Conservation (phyloP, 2,113 vertebrate genomes). For the Microcebus ravelobensis region DNA sequence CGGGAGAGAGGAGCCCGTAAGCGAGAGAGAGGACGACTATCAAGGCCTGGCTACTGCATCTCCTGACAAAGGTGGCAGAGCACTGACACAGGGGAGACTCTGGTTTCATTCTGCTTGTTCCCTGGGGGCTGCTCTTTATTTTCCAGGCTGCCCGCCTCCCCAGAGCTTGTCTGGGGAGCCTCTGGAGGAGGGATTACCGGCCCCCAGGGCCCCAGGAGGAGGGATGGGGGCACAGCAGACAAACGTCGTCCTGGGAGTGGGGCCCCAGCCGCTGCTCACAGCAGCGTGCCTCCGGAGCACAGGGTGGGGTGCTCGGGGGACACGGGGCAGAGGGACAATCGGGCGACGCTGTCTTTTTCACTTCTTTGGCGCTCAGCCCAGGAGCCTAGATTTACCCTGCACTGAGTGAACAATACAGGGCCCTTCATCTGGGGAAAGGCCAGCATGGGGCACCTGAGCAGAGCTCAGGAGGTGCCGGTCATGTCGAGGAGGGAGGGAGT, state of each 20-base stretch:
- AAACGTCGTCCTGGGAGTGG: neutral
- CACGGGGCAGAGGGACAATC: neutral
- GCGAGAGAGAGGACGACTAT: neutral
- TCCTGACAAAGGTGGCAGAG: neutral
- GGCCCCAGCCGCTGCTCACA: neutral
- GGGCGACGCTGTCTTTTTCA: constrained; percentile 40
- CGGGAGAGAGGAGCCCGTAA: neutral
- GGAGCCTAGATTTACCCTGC: neutral
- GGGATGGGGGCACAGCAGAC: neutral
- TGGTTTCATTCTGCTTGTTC: neutral
- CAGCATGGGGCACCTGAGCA: accelerated
- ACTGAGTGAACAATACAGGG: neutral
- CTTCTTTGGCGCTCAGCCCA: constrained; percentile 32
- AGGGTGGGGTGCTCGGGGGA: neutral
- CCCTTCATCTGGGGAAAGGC: neutral
- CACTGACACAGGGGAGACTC: neutral
- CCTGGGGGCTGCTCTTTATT: constrained; percentile 1
- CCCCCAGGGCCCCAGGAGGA: neutral
- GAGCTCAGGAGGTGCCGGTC: neutral
- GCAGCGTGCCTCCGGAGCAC: neutral
- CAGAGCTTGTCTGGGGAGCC: constrained; percentile 47
- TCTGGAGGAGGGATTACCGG: neutral
- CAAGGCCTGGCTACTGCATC: neutral
- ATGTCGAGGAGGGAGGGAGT: neutral
- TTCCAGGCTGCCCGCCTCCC: neutral